A percentile compares a stretch with the other conserved stretches of the same genome.
Conservation (phyloP, 2,888 invertebrate species). For the Aporophyla lueneburgensis region DNA sequence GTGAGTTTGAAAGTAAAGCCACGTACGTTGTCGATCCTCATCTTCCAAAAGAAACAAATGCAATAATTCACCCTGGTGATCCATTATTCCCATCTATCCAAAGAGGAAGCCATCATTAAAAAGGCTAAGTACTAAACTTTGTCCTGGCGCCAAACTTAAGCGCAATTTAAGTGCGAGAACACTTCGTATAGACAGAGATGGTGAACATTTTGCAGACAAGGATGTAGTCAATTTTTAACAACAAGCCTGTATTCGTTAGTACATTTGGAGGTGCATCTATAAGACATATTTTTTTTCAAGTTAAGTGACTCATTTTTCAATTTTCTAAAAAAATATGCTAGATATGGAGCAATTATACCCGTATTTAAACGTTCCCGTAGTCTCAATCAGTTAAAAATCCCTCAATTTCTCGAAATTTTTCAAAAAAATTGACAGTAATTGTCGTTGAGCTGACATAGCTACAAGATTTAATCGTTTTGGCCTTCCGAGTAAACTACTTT, state of each 20-base stretch:
- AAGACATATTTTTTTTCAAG: too few species aligned
- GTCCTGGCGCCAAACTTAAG: slow-evolving; percentile 38
- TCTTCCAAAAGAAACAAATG: background rate
- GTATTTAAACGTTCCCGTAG: background rate
- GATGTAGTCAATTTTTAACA: background rate
- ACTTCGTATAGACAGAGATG: slow-evolving; percentile 28
- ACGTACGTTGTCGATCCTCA: too few species aligned
- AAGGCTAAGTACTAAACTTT: slow-evolving; percentile 49
- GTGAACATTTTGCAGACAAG: slow-evolving; percentile 24
- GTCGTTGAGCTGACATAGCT: background rate
- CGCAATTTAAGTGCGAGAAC: slow-evolving; percentile 43
- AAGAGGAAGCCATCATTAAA: slow-evolving; percentile 43
- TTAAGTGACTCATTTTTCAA: background rate
- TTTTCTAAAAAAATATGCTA: background rate
- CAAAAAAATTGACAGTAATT: background rate
- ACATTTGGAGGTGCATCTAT: too few species aligned
- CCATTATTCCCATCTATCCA: slow-evolving; percentile 20
- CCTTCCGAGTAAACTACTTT: background rate
- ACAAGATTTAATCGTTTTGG: background rate
- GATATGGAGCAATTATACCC: background rate
- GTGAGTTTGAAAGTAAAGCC: too few species aligned
- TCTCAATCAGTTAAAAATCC: background rate
- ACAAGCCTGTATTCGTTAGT: too few species aligned
- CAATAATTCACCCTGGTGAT: slow-evolving; percentile 19
- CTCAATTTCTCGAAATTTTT: background rate